phyloP scores from a whole-genome alignment of 64 coral and sea anemone species.

The Montipora foliosa region DNA sequence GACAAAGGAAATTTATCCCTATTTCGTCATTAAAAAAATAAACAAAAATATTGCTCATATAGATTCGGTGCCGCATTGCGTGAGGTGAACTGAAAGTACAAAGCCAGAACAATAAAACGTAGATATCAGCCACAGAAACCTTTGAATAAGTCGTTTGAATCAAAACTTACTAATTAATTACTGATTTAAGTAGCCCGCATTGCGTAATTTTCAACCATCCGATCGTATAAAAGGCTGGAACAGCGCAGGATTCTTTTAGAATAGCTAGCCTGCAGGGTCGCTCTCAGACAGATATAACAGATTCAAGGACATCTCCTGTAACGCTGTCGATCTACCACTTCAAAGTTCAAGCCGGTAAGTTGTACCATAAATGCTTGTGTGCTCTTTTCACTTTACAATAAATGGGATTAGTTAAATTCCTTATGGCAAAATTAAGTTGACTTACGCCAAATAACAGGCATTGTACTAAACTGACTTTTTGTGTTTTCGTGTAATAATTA shows the following conservation, averaged over 20 bases:
- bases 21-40: conserved; percentile 16
- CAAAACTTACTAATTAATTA: background rate
- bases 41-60: background rate
- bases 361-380: background rate
- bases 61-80: background rate
- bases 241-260: background rate
- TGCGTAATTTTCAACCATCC: too few relatives aligned
- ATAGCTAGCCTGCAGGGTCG: too few relatives aligned
- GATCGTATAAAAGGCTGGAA: background rate
- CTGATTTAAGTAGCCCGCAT: too few relatives aligned
- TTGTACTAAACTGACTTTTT: too few relatives aligned
- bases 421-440: too few relatives aligned
- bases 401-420: too few relatives aligned
- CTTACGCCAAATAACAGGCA: too few relatives aligned
- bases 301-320: background rate
- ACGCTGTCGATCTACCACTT: background rate
- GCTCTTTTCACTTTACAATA: background rate
- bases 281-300: background rate
- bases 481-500: too few relatives aligned
- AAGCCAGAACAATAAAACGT: background rate
- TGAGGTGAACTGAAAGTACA: background rate
- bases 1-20: conserved; percentile 1
- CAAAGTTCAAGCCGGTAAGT: background rate
- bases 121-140: background rate
- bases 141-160: background rate